phyloP scores from a whole-genome alignment of 92 coral and sea anemone genomes.

The Umimayanthus kanabou region DNA sequence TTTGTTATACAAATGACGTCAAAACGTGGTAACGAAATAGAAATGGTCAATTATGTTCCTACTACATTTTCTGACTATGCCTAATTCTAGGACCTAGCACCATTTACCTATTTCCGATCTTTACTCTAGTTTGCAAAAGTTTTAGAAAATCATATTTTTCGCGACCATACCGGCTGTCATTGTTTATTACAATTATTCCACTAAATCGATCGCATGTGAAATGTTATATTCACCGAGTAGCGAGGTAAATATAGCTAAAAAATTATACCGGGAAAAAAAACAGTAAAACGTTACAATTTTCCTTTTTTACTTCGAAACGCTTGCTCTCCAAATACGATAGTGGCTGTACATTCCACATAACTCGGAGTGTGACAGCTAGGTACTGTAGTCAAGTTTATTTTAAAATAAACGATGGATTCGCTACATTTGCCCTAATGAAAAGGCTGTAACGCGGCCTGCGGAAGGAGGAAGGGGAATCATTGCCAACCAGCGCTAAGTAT shows the following conservation, averaged over 20 bases:
- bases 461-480: no score
- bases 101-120: neutral
- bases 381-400: no score
- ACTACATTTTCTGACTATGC: neutral
- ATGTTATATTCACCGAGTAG: neutral
- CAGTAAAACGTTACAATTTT: neutral
- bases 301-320: slow-evolving; percentile 8
- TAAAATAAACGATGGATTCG: no score
- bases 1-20: neutral
- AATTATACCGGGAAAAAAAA: neutral
- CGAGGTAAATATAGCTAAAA: neutral
- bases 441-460: no score
- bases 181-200: neutral
- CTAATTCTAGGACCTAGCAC: neutral
- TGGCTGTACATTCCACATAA: neutral
- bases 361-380: no score
- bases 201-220: neutral
- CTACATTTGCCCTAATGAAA: no score
- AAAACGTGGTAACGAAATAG: neutral
- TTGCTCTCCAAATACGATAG: slow-evolving; percentile 5
- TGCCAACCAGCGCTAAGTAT: no score
- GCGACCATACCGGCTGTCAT: neutral
- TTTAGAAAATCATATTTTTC: neutral
- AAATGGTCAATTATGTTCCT: no score
- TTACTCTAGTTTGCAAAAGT: neutral